Evolutionary conservation across 2,113 vertebrate species (phyloP), one percentile per base, ranked within the genome.

Genomic region (Aix galericulata): DNA sequence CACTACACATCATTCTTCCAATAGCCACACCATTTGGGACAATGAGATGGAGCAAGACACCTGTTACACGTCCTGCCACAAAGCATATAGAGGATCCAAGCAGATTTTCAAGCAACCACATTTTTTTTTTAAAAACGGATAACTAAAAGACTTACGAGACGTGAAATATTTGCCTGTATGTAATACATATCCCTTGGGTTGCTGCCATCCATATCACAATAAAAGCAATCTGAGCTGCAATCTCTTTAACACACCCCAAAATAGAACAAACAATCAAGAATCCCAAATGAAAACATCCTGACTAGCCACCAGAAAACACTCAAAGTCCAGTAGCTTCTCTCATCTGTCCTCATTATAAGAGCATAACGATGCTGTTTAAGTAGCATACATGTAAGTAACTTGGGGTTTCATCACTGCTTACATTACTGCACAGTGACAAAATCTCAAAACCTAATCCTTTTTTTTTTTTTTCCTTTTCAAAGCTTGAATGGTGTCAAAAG

Each of bases 401-500:
- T 46, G 10, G 38, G 50, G 50, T 2, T n/a, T 17, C 48, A 31
- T 25, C 34, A 13, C 31, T 40, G 14, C 16, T 56, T 23, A 29
- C 5, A 58, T 18, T 53, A 38, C 44, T 46, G 44, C 20, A 3
- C 2, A 60, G 23, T 3, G 17, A n/a, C 52, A 50, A 50, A 62
- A n/a, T 20, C 20, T 21, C 71, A 67, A 58, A 86, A 32, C 26
- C 25, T 48, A 1, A 13, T 78, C 7, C 44, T 44, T 44, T 17
- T 62, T 13, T 7, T 59, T 85, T 69, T 26, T 52, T 48, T 31
- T 44, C 44, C 31, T 48, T 20, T 18, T 13, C 53, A n/a, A 93
- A 74, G 53, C 23, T n/a, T 68, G 18, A 22, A 16, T 11, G 0
- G 0, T 11, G 21, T 31, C 26, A 44, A 0, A 52, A 83, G 17